phyloP scores from a whole-genome alignment of 2,888 invertebrate genomes.

The Limnephilus lunatus region DNA sequence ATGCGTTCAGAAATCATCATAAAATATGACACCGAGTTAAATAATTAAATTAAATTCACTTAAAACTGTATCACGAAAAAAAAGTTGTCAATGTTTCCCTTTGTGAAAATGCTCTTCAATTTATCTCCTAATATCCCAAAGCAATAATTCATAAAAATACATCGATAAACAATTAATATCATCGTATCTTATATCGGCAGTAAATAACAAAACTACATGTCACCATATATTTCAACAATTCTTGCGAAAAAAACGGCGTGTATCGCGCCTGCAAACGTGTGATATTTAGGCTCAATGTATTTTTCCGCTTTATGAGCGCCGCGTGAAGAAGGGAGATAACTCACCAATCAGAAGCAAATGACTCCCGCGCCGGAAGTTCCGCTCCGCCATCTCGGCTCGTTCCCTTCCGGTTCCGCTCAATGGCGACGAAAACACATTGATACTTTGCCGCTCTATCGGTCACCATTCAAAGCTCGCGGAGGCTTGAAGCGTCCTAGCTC shows the following conservation, averaged over 20 bases:
- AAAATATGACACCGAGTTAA: too few relatives aligned
- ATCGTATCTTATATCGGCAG: not conserved
- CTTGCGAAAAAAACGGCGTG: not conserved
- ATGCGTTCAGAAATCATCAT: too few relatives aligned
- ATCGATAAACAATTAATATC: not conserved
- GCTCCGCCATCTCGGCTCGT: constrained; percentile 45
- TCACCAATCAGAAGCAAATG: constrained; percentile 48
- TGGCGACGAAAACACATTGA: constrained; percentile 44
- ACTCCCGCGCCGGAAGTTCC: constrained; percentile 40
- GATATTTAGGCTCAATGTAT: constrained; percentile 27
- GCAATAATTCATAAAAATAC: not conserved
- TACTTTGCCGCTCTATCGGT: constrained; percentile 46
- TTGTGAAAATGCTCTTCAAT: not conserved
- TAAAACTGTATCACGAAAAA: too few relatives aligned
- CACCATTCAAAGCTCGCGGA: constrained; percentile 6
- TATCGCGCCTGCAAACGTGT: not conserved
- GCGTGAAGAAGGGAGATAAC: constrained; percentile 38
- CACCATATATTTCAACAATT: not conserved
- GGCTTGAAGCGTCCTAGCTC: not conserved
- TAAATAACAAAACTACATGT: not conserved
- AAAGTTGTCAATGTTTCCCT: too few relatives aligned
- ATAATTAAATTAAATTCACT: too few relatives aligned
- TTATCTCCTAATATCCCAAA: not conserved
- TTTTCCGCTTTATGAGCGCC: constrained; percentile 10
- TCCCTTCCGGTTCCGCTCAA: constrained; percentile 48